Evolutionary conservation across 2,113 vertebrate genomes (phyloP).

Genomic region (Heterotis niloticus): DNA sequence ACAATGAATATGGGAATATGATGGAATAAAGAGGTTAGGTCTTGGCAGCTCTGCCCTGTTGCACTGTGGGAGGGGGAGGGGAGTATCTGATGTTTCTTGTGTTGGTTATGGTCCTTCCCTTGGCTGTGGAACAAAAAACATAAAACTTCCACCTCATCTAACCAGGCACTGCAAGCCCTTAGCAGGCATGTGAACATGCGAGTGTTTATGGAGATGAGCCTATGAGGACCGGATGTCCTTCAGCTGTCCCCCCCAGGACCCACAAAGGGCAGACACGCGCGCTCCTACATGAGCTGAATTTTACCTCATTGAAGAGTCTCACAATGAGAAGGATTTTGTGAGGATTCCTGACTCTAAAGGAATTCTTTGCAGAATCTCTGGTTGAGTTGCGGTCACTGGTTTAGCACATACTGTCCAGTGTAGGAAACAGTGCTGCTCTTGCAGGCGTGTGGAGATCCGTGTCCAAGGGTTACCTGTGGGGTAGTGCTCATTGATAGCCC

Average conservation of each 20-base stretch:
- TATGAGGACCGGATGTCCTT: conserved; percentile 6
- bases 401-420: conserved; percentile 42
- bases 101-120: conserved; percentile 7
- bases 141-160: background rate
- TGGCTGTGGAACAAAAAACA: background rate
- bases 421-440: conserved; percentile 11
- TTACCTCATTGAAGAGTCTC: background rate
- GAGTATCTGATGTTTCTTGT: too few species aligned
- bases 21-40: conserved; percentile 1
- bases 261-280: background rate
- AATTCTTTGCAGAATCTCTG: background rate
- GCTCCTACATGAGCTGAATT: background rate
- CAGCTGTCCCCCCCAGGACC: background rate
- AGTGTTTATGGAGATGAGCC: background rate
- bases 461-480: conserved; percentile 76
- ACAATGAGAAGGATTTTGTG: background rate
- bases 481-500: conserved; percentile 93
- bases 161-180: background rate
- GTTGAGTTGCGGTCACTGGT: conserved; percentile 1
- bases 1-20: conserved; percentile 8
- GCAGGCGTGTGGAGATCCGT: background rate
- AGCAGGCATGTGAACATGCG: background rate
- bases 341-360: background rate
- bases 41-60: background rate
- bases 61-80: too few species aligned